These are phyloP conservation scores for Eremophila alpestris DNA, from an alignment of 2,797 vertebrate species.

Conservation along the genomic window DNA sequence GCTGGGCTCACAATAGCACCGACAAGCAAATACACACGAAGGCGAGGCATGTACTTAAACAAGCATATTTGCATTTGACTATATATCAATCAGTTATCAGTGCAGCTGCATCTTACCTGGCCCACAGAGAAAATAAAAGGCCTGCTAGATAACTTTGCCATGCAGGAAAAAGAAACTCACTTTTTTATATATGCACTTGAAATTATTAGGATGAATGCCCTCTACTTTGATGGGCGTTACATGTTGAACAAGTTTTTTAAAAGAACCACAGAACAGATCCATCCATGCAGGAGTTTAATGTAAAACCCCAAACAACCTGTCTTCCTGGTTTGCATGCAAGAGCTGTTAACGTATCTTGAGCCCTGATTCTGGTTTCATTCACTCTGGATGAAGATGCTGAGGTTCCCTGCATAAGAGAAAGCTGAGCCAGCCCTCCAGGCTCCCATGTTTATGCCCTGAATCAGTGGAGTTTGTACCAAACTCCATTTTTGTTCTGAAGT, in stretches of 20 bases:
- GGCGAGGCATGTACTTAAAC: conserved; percentile 55
- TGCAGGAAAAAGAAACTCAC: not conserved
- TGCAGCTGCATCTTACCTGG: conserved; percentile 37
- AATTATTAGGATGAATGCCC: not conserved
- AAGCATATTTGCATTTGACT: conserved; percentile 64
- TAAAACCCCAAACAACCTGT: not conserved
- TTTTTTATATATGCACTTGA: not conserved
- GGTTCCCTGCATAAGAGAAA: not conserved
- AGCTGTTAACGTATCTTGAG: not conserved
- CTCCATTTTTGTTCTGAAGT: conserved; percentile 44
- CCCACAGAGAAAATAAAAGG: not conserved
- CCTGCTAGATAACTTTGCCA: conserved; percentile 14
- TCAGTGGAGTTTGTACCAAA: conserved; percentile 53
- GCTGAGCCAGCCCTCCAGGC: not conserved
- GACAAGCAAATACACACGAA: conserved; percentile 56
- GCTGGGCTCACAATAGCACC: conserved; percentile 56
- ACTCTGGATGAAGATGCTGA: not conserved
- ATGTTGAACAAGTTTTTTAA: not conserved
- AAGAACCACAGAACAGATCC: not conserved
- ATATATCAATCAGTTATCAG: conserved; percentile 58
- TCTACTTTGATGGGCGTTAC: not conserved
- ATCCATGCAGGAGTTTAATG: not conserved
- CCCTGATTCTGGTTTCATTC: not conserved
- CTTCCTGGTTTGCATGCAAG: not conserved
- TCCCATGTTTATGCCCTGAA: conserved; percentile 38